Evolutionary conservation across 2,888 invertebrate genomes (phyloP).

Genomic region (Neoscelio sp.): DNA sequence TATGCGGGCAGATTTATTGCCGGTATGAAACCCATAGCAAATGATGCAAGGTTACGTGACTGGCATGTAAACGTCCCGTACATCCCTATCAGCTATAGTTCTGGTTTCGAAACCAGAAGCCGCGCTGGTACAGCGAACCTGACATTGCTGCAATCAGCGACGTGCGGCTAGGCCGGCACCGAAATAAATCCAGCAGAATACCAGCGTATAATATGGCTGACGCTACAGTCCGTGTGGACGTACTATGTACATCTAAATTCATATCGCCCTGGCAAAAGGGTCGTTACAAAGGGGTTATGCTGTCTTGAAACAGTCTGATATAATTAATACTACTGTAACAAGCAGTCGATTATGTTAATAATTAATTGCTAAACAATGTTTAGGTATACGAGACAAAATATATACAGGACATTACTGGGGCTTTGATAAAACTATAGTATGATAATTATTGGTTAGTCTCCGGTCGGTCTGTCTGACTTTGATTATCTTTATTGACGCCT

Average conservation of each 20-base stretch:
- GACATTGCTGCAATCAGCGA: slow-evolving; percentile 79
- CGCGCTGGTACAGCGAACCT: slow-evolving; percentile 69
- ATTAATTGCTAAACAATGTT: too few relatives aligned
- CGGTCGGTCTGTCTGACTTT: too few relatives aligned
- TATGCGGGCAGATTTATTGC: slow-evolving; percentile 80
- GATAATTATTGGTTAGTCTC: too few relatives aligned
- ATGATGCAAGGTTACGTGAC: slow-evolving; percentile 82
- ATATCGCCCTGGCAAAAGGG: slow-evolving; percentile 25
- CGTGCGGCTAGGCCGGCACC: slow-evolving; percentile 68
- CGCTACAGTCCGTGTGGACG: slow-evolving; percentile 32
- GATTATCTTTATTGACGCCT: too few relatives aligned
- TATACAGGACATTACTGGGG: too few relatives aligned
- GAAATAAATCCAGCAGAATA: slow-evolving; percentile 78
- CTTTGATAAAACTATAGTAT: too few relatives aligned
- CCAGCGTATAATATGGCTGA: slow-evolving; percentile 57
- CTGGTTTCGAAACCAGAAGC: slow-evolving; percentile 63
- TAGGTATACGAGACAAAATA: too few relatives aligned
- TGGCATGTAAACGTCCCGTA: slow-evolving; percentile 75
- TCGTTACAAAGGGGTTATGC: background rate
- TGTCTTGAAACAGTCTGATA: slow-evolving; percentile 8
- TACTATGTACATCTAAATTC: slow-evolving; percentile 42
- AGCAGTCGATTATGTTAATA: slow-evolving; percentile 10
- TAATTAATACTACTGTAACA: slow-evolving; percentile 34
- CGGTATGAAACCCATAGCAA: slow-evolving; percentile 82
- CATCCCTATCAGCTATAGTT: slow-evolving; percentile 57